Conservation (phyloP, 2,113 vertebrate species). For the Rhinolophus sinicus region DNA sequence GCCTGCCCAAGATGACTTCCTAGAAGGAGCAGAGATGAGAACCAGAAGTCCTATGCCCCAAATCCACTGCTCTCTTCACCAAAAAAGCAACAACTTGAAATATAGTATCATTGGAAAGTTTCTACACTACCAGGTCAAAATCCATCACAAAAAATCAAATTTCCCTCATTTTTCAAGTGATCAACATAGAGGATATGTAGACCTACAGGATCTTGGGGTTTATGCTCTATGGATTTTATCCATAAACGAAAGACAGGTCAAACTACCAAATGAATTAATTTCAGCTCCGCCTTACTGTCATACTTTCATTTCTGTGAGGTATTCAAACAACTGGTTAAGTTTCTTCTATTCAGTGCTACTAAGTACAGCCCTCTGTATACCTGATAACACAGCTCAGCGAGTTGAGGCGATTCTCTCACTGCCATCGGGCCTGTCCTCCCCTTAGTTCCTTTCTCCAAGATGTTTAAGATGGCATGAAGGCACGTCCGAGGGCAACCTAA, state of each 20-base stretch:
- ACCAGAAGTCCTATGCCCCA: not conserved
- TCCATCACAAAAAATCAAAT: not conserved
- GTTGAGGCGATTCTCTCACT: constrained; percentile 92
- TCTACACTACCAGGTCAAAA: not conserved
- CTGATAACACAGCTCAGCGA: constrained; percentile 99
- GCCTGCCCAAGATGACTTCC: not conserved
- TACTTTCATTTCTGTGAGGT: not conserved
- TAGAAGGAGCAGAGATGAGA: not conserved
- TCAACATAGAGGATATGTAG: not conserved
- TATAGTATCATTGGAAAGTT: not conserved
- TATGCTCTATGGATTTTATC: not conserved
- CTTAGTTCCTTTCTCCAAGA: constrained; percentile 94
- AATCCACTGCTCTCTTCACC: not conserved
- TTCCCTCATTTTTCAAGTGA: not conserved
- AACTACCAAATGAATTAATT: not conserved
- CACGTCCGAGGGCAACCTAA: constrained; percentile 97
- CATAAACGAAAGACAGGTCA: not conserved
- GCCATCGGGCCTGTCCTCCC: constrained; percentile 92
- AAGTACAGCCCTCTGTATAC: constrained; percentile 74
- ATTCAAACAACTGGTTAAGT: not conserved
- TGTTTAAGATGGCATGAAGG: constrained; percentile 96
- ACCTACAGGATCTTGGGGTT: not conserved
- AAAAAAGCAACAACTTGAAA: not conserved
- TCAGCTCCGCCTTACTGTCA: not conserved
- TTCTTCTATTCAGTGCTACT: not conserved